Evolutionary conservation across 2,888 invertebrate species (phyloP).

Genomic region (Plebejus melissa): DNA sequence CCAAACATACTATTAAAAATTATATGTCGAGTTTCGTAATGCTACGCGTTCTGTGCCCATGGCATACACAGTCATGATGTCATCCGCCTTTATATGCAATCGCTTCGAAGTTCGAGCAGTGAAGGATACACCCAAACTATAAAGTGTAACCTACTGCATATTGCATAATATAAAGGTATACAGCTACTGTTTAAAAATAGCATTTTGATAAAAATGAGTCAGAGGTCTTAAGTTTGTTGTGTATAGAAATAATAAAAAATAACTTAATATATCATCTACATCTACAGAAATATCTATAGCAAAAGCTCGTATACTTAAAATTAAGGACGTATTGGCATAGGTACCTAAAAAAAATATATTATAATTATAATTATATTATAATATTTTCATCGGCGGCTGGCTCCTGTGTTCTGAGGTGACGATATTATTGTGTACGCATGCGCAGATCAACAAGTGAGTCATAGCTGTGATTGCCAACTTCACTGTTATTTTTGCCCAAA

Average conservation of each 20-base stretch:
- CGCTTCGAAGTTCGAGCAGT: not conserved
- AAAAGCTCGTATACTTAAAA: not conserved
- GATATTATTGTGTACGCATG: slow-evolving; percentile 41
- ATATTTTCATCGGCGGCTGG: not conserved
- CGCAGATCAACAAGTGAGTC: slow-evolving; percentile 45
- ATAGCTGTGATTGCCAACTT: slow-evolving; percentile 30
- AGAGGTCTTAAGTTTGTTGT: too few species aligned
- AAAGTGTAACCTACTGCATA: not conserved
- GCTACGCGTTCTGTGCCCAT: not conserved
- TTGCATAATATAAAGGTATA: too few species aligned
- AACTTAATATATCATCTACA: too few species aligned
- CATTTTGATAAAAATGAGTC: too few species aligned
- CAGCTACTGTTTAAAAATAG: too few species aligned
- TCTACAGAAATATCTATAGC: too few species aligned
- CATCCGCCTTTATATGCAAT: not conserved
- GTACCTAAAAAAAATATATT: not conserved
- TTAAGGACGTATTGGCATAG: not conserved
- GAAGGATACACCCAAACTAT: not conserved
- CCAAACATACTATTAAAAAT: not conserved
- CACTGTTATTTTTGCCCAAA: not conserved
- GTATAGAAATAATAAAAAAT: too few species aligned
- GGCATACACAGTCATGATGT: not conserved
- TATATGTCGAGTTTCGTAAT: not conserved
- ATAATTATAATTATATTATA: slow-evolving; percentile 18
- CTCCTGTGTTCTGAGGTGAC: slow-evolving; percentile 5